A percentile compares a stretch with the other conserved stretches of the same genome.
These are phyloP conservation scores for Gymnoscelis rufifasciata DNA, from an alignment of 2,888 invertebrate genomes.

Conservation along the genomic window DNA sequence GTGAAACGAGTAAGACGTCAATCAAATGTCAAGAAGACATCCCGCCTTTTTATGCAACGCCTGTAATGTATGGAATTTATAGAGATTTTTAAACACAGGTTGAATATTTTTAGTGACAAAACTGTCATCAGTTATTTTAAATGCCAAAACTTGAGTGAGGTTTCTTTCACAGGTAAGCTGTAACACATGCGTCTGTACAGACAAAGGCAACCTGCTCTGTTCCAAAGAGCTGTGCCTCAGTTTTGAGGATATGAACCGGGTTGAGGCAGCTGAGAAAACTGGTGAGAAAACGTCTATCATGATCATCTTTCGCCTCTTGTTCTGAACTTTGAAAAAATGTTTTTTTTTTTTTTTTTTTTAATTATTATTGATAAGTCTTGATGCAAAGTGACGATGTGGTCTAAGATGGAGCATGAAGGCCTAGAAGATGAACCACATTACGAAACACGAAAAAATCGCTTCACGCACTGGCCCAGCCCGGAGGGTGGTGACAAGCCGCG, in stretches of 20 bases:
- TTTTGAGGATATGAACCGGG: constrained; percentile 38
- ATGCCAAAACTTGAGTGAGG: too few relatives aligned
- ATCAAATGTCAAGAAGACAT: constrained; percentile 74
- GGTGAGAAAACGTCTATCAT: constrained; percentile 36
- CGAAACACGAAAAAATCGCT: too few relatives aligned
- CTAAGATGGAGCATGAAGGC: too few relatives aligned
- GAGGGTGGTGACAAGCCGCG: too few relatives aligned
- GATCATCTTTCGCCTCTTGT: too few relatives aligned
- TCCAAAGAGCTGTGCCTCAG: constrained; percentile 48
- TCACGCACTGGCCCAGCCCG: too few relatives aligned
- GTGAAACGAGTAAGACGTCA: constrained; percentile 74
- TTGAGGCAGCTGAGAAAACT: constrained; percentile 38
- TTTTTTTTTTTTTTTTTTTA: constrained; percentile 1
- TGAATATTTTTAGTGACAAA: too few relatives aligned
- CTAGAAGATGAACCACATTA: too few relatives aligned
- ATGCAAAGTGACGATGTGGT: too few relatives aligned
- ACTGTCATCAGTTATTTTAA: too few relatives aligned
- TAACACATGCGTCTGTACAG: constrained; percentile 52
- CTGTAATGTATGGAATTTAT: constrained; percentile 56
- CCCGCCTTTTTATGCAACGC: constrained; percentile 62
- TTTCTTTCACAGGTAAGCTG: constrained; percentile 41
- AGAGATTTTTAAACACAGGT: constrained; percentile 38
- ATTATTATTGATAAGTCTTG: neutral
- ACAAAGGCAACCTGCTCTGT: constrained; percentile 45
- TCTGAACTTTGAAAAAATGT: too few relatives aligned